phyloP scores from a whole-genome alignment of 2,797 vertebrate species.

The Enteromius argenteus region DNA sequence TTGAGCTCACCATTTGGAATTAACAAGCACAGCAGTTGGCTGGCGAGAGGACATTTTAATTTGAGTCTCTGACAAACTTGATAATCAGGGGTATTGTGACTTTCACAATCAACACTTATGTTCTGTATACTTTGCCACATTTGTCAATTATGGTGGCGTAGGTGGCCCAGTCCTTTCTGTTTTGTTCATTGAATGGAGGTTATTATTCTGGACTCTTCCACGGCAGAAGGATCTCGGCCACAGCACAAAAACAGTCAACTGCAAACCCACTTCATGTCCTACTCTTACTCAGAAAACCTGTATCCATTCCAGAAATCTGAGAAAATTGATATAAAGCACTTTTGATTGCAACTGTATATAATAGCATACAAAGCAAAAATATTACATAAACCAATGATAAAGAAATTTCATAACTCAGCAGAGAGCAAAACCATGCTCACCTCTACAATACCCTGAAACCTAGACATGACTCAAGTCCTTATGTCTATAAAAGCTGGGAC shows the following conservation, averaged over 20 bases:
- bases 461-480: background rate
- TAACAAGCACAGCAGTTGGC: slow-evolving; percentile 58
- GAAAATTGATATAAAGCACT: background rate
- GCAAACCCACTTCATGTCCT: slow-evolving; percentile 41
- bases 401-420: background rate
- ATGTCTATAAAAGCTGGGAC: background rate
- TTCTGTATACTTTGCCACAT: slow-evolving; percentile 57
- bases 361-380: background rate
- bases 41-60: slow-evolving; percentile 50
- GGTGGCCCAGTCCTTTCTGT: slow-evolving; percentile 55
- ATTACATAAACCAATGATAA: background rate
- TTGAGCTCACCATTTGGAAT: slow-evolving; percentile 58
- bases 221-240: slow-evolving; percentile 49
- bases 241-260: slow-evolving; percentile 50
- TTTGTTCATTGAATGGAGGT: slow-evolving; percentile 51
- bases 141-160: slow-evolving; percentile 59
- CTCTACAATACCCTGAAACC: background rate
- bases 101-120: slow-evolving; percentile 57
- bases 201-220: slow-evolving; percentile 53
- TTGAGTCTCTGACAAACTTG: slow-evolving; percentile 55
- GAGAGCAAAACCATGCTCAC: background rate
- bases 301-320: slow-evolving; percentile 7
- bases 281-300: slow-evolving; percentile 4
- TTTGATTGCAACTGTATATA: background rate
- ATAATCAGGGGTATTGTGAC: slow-evolving; percentile 57